Evolutionary conservation across 2,888 invertebrate genomes (phyloP).

Genomic region (Leptogaster cylindrica): DNA sequence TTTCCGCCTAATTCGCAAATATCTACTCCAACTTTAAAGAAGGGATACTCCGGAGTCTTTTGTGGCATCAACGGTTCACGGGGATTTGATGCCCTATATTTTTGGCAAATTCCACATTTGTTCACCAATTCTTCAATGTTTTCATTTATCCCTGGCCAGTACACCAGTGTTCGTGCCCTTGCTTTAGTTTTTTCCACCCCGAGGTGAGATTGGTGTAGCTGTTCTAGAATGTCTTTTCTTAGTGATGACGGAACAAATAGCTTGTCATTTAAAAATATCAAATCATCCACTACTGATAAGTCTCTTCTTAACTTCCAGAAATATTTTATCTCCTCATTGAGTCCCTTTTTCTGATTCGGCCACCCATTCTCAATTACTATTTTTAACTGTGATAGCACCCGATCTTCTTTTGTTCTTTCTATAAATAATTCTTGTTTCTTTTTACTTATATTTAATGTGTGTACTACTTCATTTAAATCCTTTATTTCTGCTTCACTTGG

Average conservation of each 20-base stretch:
- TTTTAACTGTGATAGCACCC: neutral
- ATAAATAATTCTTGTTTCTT: conserved; percentile 27
- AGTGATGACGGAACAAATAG: neutral
- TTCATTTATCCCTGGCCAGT: conserved; percentile 28
- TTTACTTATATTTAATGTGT: neutral
- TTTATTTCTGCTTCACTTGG: neutral
- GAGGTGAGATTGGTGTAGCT: conserved; percentile 13
- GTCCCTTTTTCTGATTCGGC: conserved; percentile 2
- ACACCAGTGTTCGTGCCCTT: conserved; percentile 24
- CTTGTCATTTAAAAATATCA: conserved; percentile 19
- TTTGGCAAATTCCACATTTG: conserved; percentile 35
- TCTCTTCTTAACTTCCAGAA: conserved; percentile 23
- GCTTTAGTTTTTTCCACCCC: conserved; percentile 42
- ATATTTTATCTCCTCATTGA: neutral
- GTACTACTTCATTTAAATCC: conserved; percentile 40
- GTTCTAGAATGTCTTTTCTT: neutral
- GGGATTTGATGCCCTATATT: conserved; percentile 1
- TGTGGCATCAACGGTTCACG: conserved; percentile 21
- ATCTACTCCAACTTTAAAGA: conserved; percentile 51
- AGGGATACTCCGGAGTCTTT: conserved; percentile 16
- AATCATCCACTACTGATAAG: neutral
- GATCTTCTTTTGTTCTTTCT: conserved; percentile 24
- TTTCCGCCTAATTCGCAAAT: conserved; percentile 44
- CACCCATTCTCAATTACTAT: conserved; percentile 5
- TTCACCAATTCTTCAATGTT: conserved; percentile 33